phyloP scores from a whole-genome alignment of 2,113 vertebrate genomes.

The Pimephales promelas region DNA sequence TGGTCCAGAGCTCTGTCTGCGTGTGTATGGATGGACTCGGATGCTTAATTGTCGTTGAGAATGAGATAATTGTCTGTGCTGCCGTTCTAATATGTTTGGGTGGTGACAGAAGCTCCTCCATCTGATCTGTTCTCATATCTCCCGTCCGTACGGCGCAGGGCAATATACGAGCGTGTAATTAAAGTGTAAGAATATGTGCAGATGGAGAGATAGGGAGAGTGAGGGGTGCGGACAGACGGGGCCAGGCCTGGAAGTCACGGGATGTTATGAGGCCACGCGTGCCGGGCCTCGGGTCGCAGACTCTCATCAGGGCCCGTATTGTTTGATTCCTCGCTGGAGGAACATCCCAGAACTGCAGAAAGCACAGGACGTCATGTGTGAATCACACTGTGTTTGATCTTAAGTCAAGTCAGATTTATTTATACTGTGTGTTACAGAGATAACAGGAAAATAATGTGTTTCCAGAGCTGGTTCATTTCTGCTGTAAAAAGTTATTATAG shows the following conservation, averaged over 20 bases:
- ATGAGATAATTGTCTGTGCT: slow-evolving; percentile 73
- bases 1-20: slow-evolving; percentile 62
- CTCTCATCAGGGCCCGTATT: slow-evolving; percentile 2
- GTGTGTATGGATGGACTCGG: slow-evolving; percentile 74
- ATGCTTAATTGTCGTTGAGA: slow-evolving; percentile 73
- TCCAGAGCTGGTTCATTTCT: too few relatives aligned
- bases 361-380: slow-evolving; percentile 7
- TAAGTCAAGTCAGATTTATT: too few relatives aligned
- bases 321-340: not conserved
- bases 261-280: slow-evolving; percentile 63
- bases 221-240: slow-evolving; percentile 79
- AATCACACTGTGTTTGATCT: too few relatives aligned
- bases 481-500: too few relatives aligned
- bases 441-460: too few relatives aligned
- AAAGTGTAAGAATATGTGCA: slow-evolving; percentile 77
- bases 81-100: slow-evolving; percentile 74
- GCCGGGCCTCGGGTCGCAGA: not conserved
- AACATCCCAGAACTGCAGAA: not conserved
- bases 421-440: too few relatives aligned
- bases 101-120: slow-evolving; percentile 81
- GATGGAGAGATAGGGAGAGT: slow-evolving; percentile 80
- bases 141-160: slow-evolving; percentile 72
- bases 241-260: slow-evolving; percentile 64
- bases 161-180: slow-evolving; percentile 79
- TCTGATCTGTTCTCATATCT: slow-evolving; percentile 82